phyloP scores from a whole-genome alignment of 2,797 vertebrate species.

The Eulemur albifrons region DNA sequence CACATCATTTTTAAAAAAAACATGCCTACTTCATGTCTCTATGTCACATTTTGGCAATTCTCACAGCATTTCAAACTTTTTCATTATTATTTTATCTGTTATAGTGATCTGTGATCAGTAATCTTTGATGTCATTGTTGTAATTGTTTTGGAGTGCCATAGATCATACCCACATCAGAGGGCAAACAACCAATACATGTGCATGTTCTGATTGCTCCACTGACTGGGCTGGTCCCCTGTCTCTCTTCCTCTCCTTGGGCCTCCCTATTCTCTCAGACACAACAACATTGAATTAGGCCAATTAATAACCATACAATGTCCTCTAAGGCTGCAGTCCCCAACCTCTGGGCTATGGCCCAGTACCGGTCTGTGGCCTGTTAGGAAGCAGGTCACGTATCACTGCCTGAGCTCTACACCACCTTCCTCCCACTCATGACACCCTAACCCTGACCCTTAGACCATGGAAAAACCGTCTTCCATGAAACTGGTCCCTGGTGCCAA shows the following conservation, averaged over 20 bases:
- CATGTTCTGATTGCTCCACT: neutral
- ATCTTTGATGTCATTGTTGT: neutral
- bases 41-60: neutral
- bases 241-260: neutral
- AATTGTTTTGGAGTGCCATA: neutral
- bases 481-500: too few relatives aligned
- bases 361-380: too few relatives aligned
- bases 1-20: neutral
- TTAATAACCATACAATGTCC: neutral
- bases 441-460: too few relatives aligned
- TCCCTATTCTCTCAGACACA: neutral
- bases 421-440: too few relatives aligned
- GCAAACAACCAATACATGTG: neutral
- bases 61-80: neutral
- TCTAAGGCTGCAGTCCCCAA: neutral
- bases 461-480: too few relatives aligned
- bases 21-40: neutral
- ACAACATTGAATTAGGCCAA: neutral
- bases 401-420: too few relatives aligned
- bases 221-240: neutral
- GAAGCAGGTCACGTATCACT: too few relatives aligned
- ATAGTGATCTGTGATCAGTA: neutral
- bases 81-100: neutral
- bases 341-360: too few relatives aligned
- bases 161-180: neutral